Evolutionary conservation across 2,888 invertebrate species (phyloP).

Genomic region (Mermis nigrescens): DNA sequence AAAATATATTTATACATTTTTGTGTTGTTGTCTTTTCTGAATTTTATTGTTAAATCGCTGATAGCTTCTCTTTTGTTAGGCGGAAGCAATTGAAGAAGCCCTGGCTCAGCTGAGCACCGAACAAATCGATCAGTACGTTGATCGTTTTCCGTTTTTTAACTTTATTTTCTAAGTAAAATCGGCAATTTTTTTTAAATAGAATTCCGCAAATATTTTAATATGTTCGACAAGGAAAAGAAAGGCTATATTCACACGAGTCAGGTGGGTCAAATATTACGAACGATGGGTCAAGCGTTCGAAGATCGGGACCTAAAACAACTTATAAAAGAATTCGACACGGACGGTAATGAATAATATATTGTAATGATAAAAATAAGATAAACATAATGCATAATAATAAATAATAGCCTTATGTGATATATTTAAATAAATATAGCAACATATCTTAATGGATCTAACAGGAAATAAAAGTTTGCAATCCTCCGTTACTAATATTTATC

Average conservation of each 20-base stretch:
- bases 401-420: too few species aligned
- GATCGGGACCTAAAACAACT: slow-evolving; percentile 85
- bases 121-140: slow-evolving; percentile 30
- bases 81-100: slow-evolving; percentile 36
- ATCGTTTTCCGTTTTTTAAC: slow-evolving; percentile 80
- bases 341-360: slow-evolving; percentile 55
- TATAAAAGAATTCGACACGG: slow-evolving; percentile 91
- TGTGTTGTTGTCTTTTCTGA: too few species aligned
- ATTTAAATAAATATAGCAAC: too few species aligned
- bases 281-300: slow-evolving; percentile 93
- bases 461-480: too few species aligned
- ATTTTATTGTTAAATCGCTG: too few species aligned
- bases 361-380: too few species aligned
- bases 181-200: slow-evolving; percentile 44
- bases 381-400: too few species aligned
- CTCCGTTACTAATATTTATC: too few species aligned
- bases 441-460: too few species aligned
- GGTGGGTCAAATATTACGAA: slow-evolving; percentile 76
- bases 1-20: too few species aligned
- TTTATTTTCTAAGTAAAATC: background rate
- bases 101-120: slow-evolving; percentile 27
- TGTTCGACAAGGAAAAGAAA: slow-evolving; percentile 77
- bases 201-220: slow-evolving; percentile 82
- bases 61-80: background rate
- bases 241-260: slow-evolving; percentile 85